Percentiles rank a stretch among this genome's conserved stretches.
Evolutionary conservation across 2,113 vertebrate species (phyloP).

Genomic region (Himantopus leucocephalus): DNA sequence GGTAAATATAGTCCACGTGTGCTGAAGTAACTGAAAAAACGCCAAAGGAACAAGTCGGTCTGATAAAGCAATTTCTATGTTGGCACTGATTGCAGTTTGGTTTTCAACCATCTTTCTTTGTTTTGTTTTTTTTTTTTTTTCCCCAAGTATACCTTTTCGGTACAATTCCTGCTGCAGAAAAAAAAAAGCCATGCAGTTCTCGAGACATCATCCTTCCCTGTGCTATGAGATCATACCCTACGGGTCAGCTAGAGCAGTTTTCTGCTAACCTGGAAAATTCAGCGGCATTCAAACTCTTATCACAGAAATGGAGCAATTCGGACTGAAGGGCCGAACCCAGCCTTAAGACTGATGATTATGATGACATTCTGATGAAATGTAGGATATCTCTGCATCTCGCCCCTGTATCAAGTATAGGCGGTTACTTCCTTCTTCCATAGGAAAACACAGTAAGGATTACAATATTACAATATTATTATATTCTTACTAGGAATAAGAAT

Average conservation of each 20-base stretch:
- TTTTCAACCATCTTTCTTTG: background rate
- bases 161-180: background rate
- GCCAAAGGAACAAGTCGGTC: background rate
- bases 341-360: background rate
- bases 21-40: background rate
- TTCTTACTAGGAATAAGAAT: too few relatives aligned
- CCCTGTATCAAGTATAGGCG: background rate
- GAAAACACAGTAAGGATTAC: background rate
- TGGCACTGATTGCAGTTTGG: background rate
- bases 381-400: background rate
- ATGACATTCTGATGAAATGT: rapidly evolving
- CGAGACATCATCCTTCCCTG: background rate
- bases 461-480: background rate
- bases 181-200: background rate
- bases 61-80: background rate
- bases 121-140: too few relatives aligned
- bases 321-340: background rate
- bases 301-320: background rate
- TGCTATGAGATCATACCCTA: background rate
- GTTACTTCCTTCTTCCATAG: background rate
- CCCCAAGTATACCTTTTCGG: background rate
- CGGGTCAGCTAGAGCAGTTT: background rate
- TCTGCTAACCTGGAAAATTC: background rate
- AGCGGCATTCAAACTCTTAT: background rate
- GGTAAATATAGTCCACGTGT: background rate